phyloP scores from a whole-genome alignment of 2,113 vertebrate genomes.

The Dromiciops gliroides region DNA sequence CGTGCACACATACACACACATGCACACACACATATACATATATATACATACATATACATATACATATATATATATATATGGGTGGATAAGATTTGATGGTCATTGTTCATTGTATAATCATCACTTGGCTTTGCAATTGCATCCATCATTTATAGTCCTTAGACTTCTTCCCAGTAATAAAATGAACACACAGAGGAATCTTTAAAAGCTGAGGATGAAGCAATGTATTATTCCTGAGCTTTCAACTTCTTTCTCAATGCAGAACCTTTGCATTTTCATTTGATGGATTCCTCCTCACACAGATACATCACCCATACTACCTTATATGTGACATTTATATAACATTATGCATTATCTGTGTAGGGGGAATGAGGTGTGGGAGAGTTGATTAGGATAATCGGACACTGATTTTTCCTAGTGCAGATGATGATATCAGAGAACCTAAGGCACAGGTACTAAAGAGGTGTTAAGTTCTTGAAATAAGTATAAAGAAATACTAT shows the following conservation, averaged over 20 bases:
- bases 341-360: background rate
- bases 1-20: too few relatives aligned
- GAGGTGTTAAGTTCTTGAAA: background rate
- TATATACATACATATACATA: too few relatives aligned
- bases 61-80: too few relatives aligned
- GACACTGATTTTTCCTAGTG: background rate
- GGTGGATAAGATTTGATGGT: conserved; percentile 1
- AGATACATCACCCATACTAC: background rate
- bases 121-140: background rate
- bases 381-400: background rate
- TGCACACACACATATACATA: too few relatives aligned
- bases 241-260: background rate
- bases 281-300: background rate
- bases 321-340: background rate
- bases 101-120: background rate
- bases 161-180: background rate
- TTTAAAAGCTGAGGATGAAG: background rate
- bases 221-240: background rate
- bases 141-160: conserved; percentile 30
- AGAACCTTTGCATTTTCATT: conserved; percentile 24
- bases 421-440: background rate
- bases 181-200: background rate
- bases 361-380: background rate
- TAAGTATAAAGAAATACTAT: background rate
- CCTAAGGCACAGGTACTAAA: background rate